Percentiles rank a stretch among this genome's conserved stretches.
Conservation (phyloP, 2,797 vertebrate species). For the Hydrocynus forskahlii region DNA sequence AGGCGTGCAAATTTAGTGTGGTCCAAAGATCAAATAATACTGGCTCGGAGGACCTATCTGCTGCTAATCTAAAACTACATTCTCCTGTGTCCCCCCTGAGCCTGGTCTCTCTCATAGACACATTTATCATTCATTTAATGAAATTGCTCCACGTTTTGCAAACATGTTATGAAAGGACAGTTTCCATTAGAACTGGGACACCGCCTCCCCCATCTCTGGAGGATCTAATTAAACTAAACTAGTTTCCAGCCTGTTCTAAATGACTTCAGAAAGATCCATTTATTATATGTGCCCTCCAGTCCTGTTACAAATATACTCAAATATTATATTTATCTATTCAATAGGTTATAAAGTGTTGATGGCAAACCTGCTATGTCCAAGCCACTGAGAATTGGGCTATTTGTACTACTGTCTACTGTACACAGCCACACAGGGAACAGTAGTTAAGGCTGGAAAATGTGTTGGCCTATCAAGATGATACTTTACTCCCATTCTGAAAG, state of each 20-base stretch:
- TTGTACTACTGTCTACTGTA: slow-evolving; percentile 49
- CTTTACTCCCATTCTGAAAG: slow-evolving; percentile 1
- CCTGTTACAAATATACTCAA: slow-evolving; percentile 81
- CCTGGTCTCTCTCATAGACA: slow-evolving; percentile 43
- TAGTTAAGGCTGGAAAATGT: slow-evolving; percentile 41
- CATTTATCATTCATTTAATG: slow-evolving; percentile 73
- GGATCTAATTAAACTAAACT: slow-evolving; percentile 88
- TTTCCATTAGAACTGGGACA: slow-evolving; percentile 82
- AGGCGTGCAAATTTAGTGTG: slow-evolving; percentile 36
- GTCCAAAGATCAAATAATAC: slow-evolving; percentile 30
- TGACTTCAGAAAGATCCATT: slow-evolving; percentile 83
- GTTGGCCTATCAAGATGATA: slow-evolving; percentile 10
- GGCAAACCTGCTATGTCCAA: slow-evolving; percentile 53
- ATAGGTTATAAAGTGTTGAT: slow-evolving; percentile 80
- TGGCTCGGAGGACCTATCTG: slow-evolving; percentile 15
- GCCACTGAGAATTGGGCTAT: slow-evolving; percentile 43
- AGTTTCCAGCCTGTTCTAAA: slow-evolving; percentile 85
- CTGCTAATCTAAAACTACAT: slow-evolving; percentile 32
- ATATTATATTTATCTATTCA: slow-evolving; percentile 82
- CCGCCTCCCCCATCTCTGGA: slow-evolving; percentile 76
- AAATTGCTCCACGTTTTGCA: slow-evolving; percentile 73
- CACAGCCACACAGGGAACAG: not conserved
- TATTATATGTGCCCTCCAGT: slow-evolving; percentile 84
- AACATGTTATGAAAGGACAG: slow-evolving; percentile 77
- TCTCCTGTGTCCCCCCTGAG: slow-evolving; percentile 30